Percentiles rank a stretch among this genome's conserved stretches.
These are phyloP conservation scores for Zosterops borbonicus DNA, from an alignment of 2,113 vertebrate genomes.

Conservation along the genomic window DNA sequence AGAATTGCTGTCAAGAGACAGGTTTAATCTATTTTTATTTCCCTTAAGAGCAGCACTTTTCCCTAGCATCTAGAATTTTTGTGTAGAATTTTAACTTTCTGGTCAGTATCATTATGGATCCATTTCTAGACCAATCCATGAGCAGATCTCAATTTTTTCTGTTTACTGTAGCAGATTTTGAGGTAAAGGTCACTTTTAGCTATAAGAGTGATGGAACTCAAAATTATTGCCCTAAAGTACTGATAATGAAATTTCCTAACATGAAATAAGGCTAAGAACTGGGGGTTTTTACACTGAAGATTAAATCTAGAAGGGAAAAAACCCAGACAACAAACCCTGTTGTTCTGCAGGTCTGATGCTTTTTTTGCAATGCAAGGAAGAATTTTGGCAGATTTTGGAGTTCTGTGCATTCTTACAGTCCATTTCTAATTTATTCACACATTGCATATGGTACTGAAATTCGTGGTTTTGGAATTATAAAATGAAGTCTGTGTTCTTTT, in stretches of 20 bases:
- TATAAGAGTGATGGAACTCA: not conserved
- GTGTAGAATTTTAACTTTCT: not conserved
- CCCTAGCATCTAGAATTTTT: not conserved
- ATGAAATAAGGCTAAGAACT: not conserved
- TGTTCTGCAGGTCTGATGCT: not conserved
- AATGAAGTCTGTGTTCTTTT: not conserved
- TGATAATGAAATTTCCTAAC: not conserved
- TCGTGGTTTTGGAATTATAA: not conserved
- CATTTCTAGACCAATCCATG: not conserved
- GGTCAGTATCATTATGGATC: not conserved
- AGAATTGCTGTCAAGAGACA: not conserved
- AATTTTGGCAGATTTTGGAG: not conserved
- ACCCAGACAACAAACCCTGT: not conserved
- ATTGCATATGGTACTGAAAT: not conserved
- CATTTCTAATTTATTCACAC: not conserved
- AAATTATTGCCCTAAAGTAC: not conserved
- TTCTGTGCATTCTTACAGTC: not conserved
- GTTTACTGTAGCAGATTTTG: not conserved
- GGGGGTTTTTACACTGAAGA: fast-evolving
- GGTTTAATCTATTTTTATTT: not conserved
- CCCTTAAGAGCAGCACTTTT: not conserved
- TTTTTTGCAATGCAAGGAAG: not conserved
- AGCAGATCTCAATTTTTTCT: not conserved
- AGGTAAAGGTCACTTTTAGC: not conserved
- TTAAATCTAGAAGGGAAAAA: not conserved